Conservation (phyloP, 2,113 vertebrate species). For the Trichomycterus rosablanca region DNA sequence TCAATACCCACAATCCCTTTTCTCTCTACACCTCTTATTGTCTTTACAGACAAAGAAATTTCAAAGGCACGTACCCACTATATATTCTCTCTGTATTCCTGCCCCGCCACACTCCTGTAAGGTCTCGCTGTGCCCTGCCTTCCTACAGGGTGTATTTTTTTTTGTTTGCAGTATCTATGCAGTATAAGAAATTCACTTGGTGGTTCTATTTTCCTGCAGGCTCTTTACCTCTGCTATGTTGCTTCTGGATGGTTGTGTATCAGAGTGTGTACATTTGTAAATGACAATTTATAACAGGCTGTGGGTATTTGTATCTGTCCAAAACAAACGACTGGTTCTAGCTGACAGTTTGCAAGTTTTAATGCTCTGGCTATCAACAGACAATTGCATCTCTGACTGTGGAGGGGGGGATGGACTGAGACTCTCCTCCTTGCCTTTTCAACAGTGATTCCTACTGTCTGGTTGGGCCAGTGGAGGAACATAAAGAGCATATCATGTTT, state of each 20-base stretch:
- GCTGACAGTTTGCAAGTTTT: no score
- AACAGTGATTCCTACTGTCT: no score
- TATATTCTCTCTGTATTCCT: background rate
- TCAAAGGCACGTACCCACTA: background rate
- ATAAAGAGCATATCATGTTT: no score
- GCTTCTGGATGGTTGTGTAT: constrained; percentile 7
- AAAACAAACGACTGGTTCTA: background rate
- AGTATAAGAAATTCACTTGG: no score
- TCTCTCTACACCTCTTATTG: background rate
- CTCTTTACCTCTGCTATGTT: constrained; percentile 16
- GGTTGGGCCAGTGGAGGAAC: no score
- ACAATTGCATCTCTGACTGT: no score
- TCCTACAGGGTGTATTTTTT: background rate
- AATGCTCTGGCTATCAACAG: no score
- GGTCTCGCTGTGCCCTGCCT: background rate
- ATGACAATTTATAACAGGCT: constrained; percentile 23
- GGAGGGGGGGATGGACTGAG: no score
- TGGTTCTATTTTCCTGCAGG: no score
- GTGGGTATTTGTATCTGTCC: constrained; percentile 21
- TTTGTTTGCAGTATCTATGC: background rate
- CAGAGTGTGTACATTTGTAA: constrained; percentile 16
- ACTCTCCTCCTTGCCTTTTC: no score
- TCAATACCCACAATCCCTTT: background rate
- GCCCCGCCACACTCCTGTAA: no score
- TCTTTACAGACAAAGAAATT: constrained; percentile 4